Conservation (phyloP, 2,113 vertebrate species). For the Delphinus delphis region DNA sequence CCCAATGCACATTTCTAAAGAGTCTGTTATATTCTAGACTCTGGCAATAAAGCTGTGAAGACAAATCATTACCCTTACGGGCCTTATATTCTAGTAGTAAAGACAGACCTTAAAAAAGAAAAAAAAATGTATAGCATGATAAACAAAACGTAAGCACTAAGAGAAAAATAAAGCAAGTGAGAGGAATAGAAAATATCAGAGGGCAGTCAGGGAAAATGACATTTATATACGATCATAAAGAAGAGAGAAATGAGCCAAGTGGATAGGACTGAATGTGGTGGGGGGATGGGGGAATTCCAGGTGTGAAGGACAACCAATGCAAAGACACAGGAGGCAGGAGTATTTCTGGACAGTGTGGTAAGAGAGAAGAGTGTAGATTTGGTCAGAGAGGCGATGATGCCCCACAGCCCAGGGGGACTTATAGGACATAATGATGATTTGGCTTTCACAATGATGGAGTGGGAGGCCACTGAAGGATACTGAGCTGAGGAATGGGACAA, state of each 20-base stretch:
- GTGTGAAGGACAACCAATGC: not conserved
- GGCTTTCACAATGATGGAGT: not conserved
- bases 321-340: not conserved
- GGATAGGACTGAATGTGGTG: too few species aligned
- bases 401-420: fast-evolving
- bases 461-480: not conserved
- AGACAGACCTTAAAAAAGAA: not conserved
- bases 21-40: not conserved
- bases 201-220: not conserved
- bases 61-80: not conserved
- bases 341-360: not conserved
- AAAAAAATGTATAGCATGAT: not conserved
- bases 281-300: not conserved
- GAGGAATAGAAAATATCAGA: not conserved
- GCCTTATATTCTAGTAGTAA: not conserved
- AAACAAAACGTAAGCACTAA: not conserved
- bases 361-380: not conserved
- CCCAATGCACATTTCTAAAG: not conserved
- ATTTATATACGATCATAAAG: not conserved
- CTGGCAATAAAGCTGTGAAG: not conserved
- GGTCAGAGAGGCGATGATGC: not conserved
- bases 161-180: not conserved
- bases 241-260: not conserved
- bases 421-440: not conserved
- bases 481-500: not conserved